Evolutionary conservation across 2,113 vertebrate genomes (phyloP), one percentile per base, ranked within the genome.

Genomic region (Taurulus bubalis): DNA sequence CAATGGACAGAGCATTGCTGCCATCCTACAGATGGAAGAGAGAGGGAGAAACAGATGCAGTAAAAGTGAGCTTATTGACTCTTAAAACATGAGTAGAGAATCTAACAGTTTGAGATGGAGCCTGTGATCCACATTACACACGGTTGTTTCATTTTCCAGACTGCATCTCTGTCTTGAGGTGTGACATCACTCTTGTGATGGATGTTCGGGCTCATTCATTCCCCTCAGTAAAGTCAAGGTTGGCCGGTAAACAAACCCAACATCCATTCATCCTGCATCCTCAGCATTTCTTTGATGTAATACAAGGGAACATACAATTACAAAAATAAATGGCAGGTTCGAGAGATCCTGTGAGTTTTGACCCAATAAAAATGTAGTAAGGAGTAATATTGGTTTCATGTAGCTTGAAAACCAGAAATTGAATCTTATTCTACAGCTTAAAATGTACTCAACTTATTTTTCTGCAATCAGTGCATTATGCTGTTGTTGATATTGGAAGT

Each of bases 1-100:
- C 98, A 0, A 98, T 97, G 81, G 97, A 96, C 10, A 97, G 92
- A 0, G 98, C 98, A 0, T 97, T 97, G 76, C 97, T 99, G 15
- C 98, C 97, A 20, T 99, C 98, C 98, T 99, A 45, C 42, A 85
- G 71, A 71, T 24, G 51, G 34, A 62, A n/a, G 45, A 56, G n/a
- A 77, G n/a, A 80, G 53, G 28, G 18, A 71, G 65, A 12, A 77
- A 32, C 22, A 36, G n/a, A 72, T 16, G 32, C 1, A 45, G n/a
- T 22, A 55, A 85, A 58, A 26, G 66, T 22, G 16, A 47, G 66
- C 53, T 83, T 18, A 83, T 1, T 24, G 42, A 58, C 42, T 28
- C 18, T 79, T 28, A 70, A 71, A 70, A 76, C 71, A 70, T 0
- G 1, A 63, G 38, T 32, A 63, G 18, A 63, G 36, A 30, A 38